These are phyloP conservation scores for Eurypyga helias DNA, from an alignment of 2,113 vertebrate species.

Conservation along the genomic window DNA sequence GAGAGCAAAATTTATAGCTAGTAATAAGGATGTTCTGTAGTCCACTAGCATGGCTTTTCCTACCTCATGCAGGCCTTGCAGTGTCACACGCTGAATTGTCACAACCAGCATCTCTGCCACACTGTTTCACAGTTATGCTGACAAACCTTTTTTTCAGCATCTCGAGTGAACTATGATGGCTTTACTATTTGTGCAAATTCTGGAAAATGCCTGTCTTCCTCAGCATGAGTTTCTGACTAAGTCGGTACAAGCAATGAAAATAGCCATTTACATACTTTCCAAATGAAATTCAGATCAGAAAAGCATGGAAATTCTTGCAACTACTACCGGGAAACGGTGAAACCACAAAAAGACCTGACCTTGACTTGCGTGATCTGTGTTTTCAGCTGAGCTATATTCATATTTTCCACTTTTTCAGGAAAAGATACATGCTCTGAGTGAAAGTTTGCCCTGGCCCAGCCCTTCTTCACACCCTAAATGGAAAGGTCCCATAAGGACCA, in stretches of 20 bases:
- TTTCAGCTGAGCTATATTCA: conserved; percentile 35
- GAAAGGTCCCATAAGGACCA: neutral
- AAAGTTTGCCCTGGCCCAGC: neutral
- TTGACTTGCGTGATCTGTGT: conserved; percentile 7
- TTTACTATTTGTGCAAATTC: conserved; percentile 28
- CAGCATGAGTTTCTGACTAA: conserved; percentile 35
- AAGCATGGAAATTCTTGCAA: conserved; percentile 58
- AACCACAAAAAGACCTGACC: conserved; percentile 32
- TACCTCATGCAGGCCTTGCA: neutral
- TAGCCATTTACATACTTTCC: conserved; percentile 56
- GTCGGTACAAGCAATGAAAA: conserved; percentile 19
- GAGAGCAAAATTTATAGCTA: neutral
- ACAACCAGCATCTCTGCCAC: neutral
- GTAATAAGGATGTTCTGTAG: neutral
- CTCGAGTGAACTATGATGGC: neutral
- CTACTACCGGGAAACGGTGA: conserved; percentile 13
- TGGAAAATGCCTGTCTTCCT: neutral
- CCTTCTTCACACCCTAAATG: neutral
- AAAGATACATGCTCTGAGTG: neutral
- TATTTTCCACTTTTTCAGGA: conserved; percentile 25
- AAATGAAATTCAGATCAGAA: conserved; percentile 48
- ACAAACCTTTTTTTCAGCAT: neutral
- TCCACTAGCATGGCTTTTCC: neutral
- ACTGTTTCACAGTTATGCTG: neutral
- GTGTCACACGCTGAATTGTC: neutral